Evolutionary conservation across 2,888 invertebrate species (phyloP), one percentile per base, ranked within the genome.

Genomic region (Spialia ferax): DNA sequence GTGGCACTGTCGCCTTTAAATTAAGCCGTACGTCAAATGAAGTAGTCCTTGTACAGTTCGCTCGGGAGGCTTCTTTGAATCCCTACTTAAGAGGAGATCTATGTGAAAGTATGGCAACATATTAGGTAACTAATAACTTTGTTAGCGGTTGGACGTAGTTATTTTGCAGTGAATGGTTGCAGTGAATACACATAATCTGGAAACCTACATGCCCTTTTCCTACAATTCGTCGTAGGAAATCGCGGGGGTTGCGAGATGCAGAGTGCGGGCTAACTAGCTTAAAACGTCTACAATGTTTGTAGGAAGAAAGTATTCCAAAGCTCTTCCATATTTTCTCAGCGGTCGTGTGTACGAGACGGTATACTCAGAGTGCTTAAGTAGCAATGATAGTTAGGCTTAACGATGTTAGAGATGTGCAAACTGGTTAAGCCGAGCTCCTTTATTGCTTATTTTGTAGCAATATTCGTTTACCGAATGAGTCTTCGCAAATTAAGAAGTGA

Each of bases 371-470:
- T 78, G 74, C 81, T 81, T 81, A 86, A 86, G 83, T 82, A 85
- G 86, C 86, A 85, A 89, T 88, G 80, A 89, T 87, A 91, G 92
- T 93, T 89, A 92, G 87, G 82, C 81, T 77, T 79, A 88, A 93
- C 84, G 85, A 83, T 77, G 84, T 85, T 77, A 79, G 84, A 87
- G 84, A 90, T 88, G 89, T 86, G 89, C 81, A 82, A 91, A 90
- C 86, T 86, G 89, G 89, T 88, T 86, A 76, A 82, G 77, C 77
- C 73, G 76, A 87, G 83, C 82, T 81, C 84, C 81, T 84, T 90
- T 85, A 88, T 86, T 83, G 86, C 88, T 87, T 89, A 91, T 87
- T 89, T 86, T 79, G 82, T 79, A 83, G 84, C 85, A 80, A 86
- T 90, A 87, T 88, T 84, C 88, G 83, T 89, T 89, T 83, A 80